Evolutionary conservation across 1,140 invertebrate genomes (phyloP).

Genomic region (Drosophila sp.): DNA sequence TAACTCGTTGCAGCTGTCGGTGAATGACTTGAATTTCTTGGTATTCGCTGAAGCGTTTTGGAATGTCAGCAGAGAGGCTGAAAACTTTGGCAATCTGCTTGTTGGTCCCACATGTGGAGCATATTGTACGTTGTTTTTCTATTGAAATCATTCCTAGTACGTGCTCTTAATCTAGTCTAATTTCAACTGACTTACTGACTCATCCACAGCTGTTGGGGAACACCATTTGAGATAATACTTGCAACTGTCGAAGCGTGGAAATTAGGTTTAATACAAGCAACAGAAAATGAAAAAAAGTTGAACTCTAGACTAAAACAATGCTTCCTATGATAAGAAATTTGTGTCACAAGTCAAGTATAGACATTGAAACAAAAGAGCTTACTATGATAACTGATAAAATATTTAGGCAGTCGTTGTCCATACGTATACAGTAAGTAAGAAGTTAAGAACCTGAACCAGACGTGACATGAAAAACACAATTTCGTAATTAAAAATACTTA

Average conservation of each 20-base stretch:
- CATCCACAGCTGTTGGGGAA: constrained; percentile 4
- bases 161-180: constrained; percentile 15
- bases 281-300: background rate
- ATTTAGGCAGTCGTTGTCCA: too few relatives aligned
- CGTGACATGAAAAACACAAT: too few relatives aligned
- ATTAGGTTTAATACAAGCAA: background rate
- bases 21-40: constrained; percentile 29
- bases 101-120: constrained; percentile 28
- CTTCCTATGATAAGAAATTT: background rate
- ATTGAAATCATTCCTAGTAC: constrained; percentile 29
- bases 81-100: constrained; percentile 32
- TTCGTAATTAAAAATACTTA: too few relatives aligned
- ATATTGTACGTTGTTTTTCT: constrained; percentile 28
- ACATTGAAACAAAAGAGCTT: too few relatives aligned
- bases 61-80: background rate
- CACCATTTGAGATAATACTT: constrained; percentile 12
- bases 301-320: background rate
- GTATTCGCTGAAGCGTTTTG: constrained; percentile 4
- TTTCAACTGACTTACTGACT: constrained; percentile 7
- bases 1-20: constrained; percentile 43
- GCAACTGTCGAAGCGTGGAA: constrained; percentile 12
- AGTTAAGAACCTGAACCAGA: too few relatives aligned
- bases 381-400: too few relatives aligned
- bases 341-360: background rate
- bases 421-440: too few relatives aligned